Evolutionary conservation across 1,140 invertebrate genomes (phyloP), one percentile per base, ranked within the genome.

Genomic region (Cherax quadricarinatus): DNA sequence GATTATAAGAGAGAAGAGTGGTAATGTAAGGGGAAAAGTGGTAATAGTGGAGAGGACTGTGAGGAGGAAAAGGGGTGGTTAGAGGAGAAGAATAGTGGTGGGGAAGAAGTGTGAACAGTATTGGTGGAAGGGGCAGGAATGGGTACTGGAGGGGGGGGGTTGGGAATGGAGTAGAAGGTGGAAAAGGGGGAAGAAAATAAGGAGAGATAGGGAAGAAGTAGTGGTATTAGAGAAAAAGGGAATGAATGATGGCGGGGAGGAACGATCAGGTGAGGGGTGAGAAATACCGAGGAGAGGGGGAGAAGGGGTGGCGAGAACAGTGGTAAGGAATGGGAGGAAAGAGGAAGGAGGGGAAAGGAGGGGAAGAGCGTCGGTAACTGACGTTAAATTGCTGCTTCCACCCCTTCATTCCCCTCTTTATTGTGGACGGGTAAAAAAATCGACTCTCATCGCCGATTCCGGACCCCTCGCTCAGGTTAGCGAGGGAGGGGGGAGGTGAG

Each of bases 381-480:
- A 80, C 60, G 60, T 70, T n/a, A 75, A 85, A 30, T 24, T 62
- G 60, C 83, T 66, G 83, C 79, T 4, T 84, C 82, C 14, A 57
- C 60, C 83, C 83, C 83, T 85, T 66, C 62, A 18, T 70, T 85
- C 83, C 83, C 83, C 83, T 85, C 83, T 85, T 85, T 85, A 85
- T 85, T 85, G 83, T 85, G 83, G 21, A 85, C 83, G 83, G 70
- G 83, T 41, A 41, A 85, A 85, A 75, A 85, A 85, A 85, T 70
- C 60, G 62, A 85, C 60, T 85, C 83, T 85, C 83, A 41, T 51
- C 62, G 83, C 83, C 83, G 70, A 85, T 85, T 85, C 83, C 83
- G 70, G 83, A 70, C 83, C 83, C 83, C 83, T 85, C 62, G 60
- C 14, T 70, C 57, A 70, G 83, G 57, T 49, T 24, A 16, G 83